Evolutionary conservation across 2,113 vertebrate species (phyloP).

Genomic region (Mandrillus leucophaeus): DNA sequence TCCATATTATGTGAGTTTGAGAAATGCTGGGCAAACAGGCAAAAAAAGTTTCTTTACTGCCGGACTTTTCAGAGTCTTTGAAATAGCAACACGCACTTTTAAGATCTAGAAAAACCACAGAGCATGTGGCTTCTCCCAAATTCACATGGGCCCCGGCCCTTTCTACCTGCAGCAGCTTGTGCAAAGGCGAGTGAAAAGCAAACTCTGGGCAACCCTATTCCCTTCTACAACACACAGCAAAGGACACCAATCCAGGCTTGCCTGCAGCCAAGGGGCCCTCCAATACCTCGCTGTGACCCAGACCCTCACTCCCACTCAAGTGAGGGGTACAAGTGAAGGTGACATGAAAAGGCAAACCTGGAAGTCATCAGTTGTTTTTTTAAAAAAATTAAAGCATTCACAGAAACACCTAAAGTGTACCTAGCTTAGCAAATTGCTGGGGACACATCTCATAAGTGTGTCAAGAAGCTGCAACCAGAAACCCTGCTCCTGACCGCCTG

Average conservation of each 20-base stretch:
- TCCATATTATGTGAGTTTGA: not conserved
- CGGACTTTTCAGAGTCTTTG: not conserved
- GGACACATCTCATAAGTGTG: not conserved
- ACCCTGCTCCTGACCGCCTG: not conserved
- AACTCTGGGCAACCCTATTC: not conserved
- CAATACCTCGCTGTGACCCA: not conserved
- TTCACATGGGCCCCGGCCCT: not conserved
- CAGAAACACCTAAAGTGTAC: not conserved
- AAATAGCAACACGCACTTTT: not conserved
- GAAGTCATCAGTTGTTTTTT: not conserved
- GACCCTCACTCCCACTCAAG: not conserved
- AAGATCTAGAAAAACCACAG: not conserved
- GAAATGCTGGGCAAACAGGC: not conserved
- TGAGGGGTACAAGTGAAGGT: not conserved
- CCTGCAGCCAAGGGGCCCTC: not conserved
- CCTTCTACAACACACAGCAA: fast-evolving
- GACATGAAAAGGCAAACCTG: not conserved
- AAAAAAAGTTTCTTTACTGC: not conserved
- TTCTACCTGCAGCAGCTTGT: not conserved
- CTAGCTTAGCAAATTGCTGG: not conserved
- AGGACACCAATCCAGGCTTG: too few relatives aligned
- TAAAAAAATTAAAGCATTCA: not conserved
- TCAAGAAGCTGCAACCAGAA: not conserved
- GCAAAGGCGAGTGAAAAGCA: not conserved
- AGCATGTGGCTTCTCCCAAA: not conserved